Evolutionary conservation across 2,113 vertebrate genomes (phyloP), one percentile per base, ranked within the genome.

Genomic region (Myxocyprinus asiaticus): DNA sequence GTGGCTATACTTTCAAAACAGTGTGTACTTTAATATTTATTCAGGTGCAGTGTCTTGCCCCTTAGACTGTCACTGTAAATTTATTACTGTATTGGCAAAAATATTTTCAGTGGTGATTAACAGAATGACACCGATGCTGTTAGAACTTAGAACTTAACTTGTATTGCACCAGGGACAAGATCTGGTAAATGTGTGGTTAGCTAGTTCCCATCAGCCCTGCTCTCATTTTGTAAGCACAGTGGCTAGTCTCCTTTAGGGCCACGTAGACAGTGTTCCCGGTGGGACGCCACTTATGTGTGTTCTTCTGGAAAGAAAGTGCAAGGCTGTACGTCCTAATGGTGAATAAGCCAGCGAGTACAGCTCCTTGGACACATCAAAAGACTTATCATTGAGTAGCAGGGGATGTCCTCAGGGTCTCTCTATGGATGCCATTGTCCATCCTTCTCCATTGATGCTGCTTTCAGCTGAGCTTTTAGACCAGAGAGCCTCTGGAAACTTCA

Each of bases 301-400:
- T 82, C 55, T 59, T 72, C 6, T 15, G 4, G 58, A 80, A 69
- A 79, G 77, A 85, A 86, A 88, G 88, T 86, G 74, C 81, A 82
- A 80, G 82, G 65, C 87, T 85, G 85, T 84, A 86, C 84, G 82
- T 87, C 89, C 88, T 90, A 82, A 78, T 88, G 87, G 90, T 87
- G 89, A 88, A 88, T 89, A 85, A 87, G 89, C 88, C 78, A 56
- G 85, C 86, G 80, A 86, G 83, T 82, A 81, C 74, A 81, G 82
- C 70, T 61, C 85, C 83, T 85, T 76, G 85, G 88, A 79, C 79
- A 87, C 88, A 92, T 90, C 88, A 92, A 88, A 90, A 85, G 87
- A 86, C 90, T 91, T 91, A 91, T 93, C 91, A 87, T 84, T 85
- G 82, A 74, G 87, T 86, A 79, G 87, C 90, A 90, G 90, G 87